A percentile compares a stretch with the other conserved stretches of the same genome.
These are phyloP conservation scores for Drosophila takahashii DNA, from an alignment of 1,140 invertebrate genomes.

Conservation along the genomic window DNA sequence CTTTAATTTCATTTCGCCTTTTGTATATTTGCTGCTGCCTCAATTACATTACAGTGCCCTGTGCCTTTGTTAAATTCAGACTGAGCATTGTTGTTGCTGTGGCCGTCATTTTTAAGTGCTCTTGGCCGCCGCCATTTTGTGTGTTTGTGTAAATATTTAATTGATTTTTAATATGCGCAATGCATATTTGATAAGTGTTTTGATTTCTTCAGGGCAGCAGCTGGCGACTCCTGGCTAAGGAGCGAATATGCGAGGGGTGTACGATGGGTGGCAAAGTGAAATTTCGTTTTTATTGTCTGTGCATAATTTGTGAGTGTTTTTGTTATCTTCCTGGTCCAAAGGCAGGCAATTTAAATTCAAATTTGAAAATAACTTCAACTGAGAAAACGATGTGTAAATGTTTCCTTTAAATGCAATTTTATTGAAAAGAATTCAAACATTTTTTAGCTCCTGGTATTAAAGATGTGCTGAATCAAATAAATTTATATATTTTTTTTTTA, in stretches of 20 bases:
- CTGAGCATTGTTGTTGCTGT: slow-evolving; percentile 42
- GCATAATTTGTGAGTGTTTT: slow-evolving; percentile 31
- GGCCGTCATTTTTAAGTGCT: slow-evolving; percentile 46
- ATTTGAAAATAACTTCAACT: slow-evolving; percentile 4
- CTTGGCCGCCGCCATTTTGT: slow-evolving; percentile 57
- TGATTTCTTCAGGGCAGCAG: slow-evolving; percentile 58
- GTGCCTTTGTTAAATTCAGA: slow-evolving; percentile 46
- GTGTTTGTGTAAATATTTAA: slow-evolving; percentile 78
- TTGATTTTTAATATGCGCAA: slow-evolving; percentile 78
- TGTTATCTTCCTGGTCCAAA: neutral
- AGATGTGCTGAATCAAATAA: neutral
- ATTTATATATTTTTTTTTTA: neutral
- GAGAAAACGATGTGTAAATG: slow-evolving; percentile 8
- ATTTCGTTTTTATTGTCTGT: slow-evolving; percentile 39
- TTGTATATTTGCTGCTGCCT: slow-evolving; percentile 46
- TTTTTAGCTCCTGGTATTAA: neutral
- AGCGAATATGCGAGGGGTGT: neutral
- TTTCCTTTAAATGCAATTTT: neutral
- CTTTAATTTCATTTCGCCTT: slow-evolving; percentile 75
- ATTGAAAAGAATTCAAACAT: neutral
- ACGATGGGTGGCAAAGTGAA: slow-evolving; percentile 1
- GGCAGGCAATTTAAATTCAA: neutral
- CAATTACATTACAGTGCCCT: slow-evolving; percentile 71
- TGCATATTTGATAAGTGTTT: slow-evolving; percentile 77
- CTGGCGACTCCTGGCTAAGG: slow-evolving; percentile 7